These are phyloP conservation scores for Yponomeuta cagnagella DNA, from an alignment of 2,888 invertebrate genomes.

Conservation along the genomic window DNA sequence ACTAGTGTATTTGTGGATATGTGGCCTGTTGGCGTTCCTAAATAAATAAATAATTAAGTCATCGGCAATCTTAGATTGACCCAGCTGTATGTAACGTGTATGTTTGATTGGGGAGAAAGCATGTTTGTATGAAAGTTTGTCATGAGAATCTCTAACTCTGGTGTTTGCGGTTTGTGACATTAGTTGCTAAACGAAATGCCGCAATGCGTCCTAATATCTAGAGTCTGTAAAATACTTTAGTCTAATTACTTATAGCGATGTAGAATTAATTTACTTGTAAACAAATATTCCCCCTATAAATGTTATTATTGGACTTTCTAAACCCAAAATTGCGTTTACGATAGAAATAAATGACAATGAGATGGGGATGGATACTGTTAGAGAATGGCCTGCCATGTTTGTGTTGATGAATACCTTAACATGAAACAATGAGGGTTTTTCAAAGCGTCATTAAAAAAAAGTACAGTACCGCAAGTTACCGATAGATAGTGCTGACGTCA, in stretches of 20 bases:
- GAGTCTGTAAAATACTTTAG: not conserved
- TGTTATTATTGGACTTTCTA: constrained; percentile 1
- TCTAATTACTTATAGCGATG: not conserved
- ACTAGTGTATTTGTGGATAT: no score
- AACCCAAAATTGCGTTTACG: not conserved
- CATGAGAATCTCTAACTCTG: not conserved
- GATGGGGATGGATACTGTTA: no score
- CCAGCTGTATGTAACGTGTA: not conserved
- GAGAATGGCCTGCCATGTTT: not conserved
- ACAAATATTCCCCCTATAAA: constrained; percentile 12
- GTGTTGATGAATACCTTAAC: not conserved
- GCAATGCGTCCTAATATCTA: not conserved
- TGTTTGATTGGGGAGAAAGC: not conserved
- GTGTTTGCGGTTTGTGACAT: not conserved
- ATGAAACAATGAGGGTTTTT: no score
- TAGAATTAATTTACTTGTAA: constrained; percentile 7
- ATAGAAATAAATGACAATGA: not conserved
- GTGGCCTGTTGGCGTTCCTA: no score
- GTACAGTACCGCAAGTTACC: no score
- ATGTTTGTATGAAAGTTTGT: not conserved
- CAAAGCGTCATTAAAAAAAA: no score
- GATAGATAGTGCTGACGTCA: no score
- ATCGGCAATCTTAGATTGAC: not conserved
- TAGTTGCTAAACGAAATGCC: not conserved
- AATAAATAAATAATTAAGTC: not conserved